Percentiles rank a stretch among this genome's conserved stretches.
Evolutionary conservation across 1,140 invertebrate species (phyloP).

Genomic region (Pseudomyrmex sp.): DNA sequence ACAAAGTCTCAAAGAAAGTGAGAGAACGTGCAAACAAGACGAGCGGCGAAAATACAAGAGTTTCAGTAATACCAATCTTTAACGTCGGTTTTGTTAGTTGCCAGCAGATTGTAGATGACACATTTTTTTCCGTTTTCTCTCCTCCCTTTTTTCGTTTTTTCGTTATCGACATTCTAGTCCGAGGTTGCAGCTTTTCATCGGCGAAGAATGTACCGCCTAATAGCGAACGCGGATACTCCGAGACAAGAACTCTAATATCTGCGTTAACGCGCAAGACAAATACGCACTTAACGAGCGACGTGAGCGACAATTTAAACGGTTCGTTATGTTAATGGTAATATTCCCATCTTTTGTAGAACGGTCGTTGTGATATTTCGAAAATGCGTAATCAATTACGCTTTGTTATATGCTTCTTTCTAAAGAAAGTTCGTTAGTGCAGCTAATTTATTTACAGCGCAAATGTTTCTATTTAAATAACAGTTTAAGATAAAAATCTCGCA

Average conservation of each 20-base stretch:
- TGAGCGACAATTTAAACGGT: constrained; percentile 12
- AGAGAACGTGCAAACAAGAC: constrained; percentile 23
- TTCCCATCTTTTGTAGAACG: neutral
- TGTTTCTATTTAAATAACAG: too few relatives aligned
- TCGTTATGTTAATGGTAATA: constrained; percentile 39
- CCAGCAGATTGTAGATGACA: constrained; percentile 43
- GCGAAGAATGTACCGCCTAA: constrained; percentile 38
- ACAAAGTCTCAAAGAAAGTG: constrained; percentile 12
- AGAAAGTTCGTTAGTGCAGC: too few relatives aligned
- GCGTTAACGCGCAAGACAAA: constrained; percentile 40
- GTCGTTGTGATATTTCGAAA: neutral
- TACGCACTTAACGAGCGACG: constrained; percentile 51
- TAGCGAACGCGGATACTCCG: constrained; percentile 6
- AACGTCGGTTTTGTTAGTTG: constrained; percentile 44
- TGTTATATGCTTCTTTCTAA: too few relatives aligned
- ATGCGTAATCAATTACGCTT: neutral
- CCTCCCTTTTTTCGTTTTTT: neutral
- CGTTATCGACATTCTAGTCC: constrained; percentile 39
- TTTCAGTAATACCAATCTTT: constrained; percentile 31
- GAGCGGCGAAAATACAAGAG: constrained; percentile 4
- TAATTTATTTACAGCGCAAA: too few relatives aligned
- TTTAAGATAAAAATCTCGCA: too few relatives aligned
- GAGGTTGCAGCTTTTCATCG: constrained; percentile 47
- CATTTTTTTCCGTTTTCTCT: constrained; percentile 27
- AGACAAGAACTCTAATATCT: constrained; percentile 33